Conservation (phyloP, 2,888 invertebrate species). For the Bembecia ichneumoniformis region DNA sequence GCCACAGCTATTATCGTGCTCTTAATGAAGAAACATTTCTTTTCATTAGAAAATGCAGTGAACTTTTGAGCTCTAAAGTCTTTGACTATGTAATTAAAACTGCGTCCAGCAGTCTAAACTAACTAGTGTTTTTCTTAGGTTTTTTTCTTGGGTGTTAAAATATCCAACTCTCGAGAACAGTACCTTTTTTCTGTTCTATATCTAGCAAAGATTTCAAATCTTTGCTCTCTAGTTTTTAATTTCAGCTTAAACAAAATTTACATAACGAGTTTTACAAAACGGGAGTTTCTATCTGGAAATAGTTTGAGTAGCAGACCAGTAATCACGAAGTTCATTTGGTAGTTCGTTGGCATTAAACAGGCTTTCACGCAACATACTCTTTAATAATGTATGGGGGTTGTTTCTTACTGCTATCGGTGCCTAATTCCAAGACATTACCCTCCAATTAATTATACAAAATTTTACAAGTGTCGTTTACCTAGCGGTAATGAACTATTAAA, state of each 20-base stretch:
- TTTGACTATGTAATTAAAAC: too few relatives aligned
- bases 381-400: slow-evolving; percentile 27
- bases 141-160: too few relatives aligned
- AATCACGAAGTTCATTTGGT: slow-evolving; percentile 8
- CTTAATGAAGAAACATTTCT: too few relatives aligned
- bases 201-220: too few relatives aligned
- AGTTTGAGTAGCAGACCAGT: slow-evolving; percentile 4
- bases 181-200: too few relatives aligned
- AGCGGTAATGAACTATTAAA: slow-evolving; percentile 34
- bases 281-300: too few relatives aligned
- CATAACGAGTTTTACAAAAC: too few relatives aligned
- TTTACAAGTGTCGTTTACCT: slow-evolving; percentile 18
- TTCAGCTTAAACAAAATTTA: too few relatives aligned
- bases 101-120: too few relatives aligned
- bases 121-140: too few relatives aligned
- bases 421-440: slow-evolving; percentile 9
- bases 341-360: slow-evolving; percentile 35
- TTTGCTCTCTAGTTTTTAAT: too few relatives aligned
- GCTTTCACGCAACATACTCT: background rate
- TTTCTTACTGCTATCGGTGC: slow-evolving; percentile 15
- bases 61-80: background rate
- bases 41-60: background rate
- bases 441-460: slow-evolving; percentile 6
- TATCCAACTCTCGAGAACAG: too few relatives aligned
- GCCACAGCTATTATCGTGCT: background rate